Percentiles rank a stretch among this genome's conserved stretches.
phyloP scores from a whole-genome alignment of 2,113 vertebrate genomes.

The Stomatorhinus ivindoensis region DNA sequence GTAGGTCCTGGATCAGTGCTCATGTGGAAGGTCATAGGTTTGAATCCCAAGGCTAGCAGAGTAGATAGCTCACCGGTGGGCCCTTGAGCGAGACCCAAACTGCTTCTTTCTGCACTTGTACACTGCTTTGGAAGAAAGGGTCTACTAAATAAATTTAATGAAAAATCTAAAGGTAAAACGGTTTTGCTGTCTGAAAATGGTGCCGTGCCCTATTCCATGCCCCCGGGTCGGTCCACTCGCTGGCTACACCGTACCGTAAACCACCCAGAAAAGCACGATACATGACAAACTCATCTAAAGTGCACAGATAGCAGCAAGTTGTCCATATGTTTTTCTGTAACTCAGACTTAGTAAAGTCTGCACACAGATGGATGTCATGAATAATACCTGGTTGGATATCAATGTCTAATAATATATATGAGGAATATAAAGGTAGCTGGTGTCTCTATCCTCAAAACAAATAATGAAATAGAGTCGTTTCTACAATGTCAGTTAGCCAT shows the following conservation, averaged over 20 bases:
- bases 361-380: not conserved
- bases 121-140: not conserved
- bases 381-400: not conserved
- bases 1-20: not conserved
- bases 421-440: constrained; percentile 1
- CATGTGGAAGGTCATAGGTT: not conserved
- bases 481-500: not conserved
- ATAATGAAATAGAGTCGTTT: not conserved
- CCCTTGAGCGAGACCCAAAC: not conserved
- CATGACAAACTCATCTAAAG: not conserved
- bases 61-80: not conserved
- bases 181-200: not conserved
- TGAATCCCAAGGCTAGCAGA: not conserved
- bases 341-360: not conserved
- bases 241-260: not conserved
- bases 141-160: not conserved
- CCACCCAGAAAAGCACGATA: not conserved
- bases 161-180: not conserved
- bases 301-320: not conserved
- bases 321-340: not conserved
- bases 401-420: not conserved
- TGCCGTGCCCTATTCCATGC: not conserved
- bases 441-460: constrained; percentile 2
- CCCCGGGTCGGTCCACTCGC: not conserved
- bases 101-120: not conserved